A percentile compares a stretch with the other conserved stretches of the same genome.
Conservation (phyloP, 2,888 invertebrate species). For the Liodrosophila aerea region DNA sequence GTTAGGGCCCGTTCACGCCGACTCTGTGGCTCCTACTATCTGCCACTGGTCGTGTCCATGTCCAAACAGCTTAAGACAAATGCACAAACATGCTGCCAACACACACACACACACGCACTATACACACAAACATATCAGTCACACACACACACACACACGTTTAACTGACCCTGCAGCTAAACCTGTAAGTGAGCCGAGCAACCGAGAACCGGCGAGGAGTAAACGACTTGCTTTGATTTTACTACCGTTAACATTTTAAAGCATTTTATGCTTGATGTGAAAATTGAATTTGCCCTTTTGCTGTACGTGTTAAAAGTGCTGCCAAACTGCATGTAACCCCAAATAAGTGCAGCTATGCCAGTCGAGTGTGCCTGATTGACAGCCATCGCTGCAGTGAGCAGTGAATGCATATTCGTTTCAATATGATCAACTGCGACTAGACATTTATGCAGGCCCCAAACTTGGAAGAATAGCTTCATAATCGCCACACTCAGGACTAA, state of each 20-base stretch:
- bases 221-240: constrained; percentile 48
- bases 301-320: constrained; percentile 26
- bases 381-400: neutral
- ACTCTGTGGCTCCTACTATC: constrained; percentile 26
- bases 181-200: constrained; percentile 46
- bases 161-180: constrained; percentile 65
- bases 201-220: constrained; percentile 1
- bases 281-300: constrained; percentile 70
- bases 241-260: constrained; percentile 56
- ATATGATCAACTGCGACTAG: too few relatives aligned
- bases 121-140: constrained; percentile 3
- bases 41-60: constrained; percentile 36
- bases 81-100: constrained; percentile 37
- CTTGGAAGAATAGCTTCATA: too few relatives aligned
- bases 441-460: too few relatives aligned
- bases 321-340: constrained; percentile 38
- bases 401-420: too few relatives aligned
- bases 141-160: constrained; percentile 1
- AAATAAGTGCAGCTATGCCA: neutral
- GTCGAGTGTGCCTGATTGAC: too few relatives aligned
- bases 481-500: too few relatives aligned
- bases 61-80: constrained; percentile 61
- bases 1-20: constrained; percentile 26
- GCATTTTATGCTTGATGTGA: constrained; percentile 47
- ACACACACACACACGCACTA: constrained; percentile 11